Conservation (phyloP, 2,888 invertebrate species). For the Phortica magna region DNA sequence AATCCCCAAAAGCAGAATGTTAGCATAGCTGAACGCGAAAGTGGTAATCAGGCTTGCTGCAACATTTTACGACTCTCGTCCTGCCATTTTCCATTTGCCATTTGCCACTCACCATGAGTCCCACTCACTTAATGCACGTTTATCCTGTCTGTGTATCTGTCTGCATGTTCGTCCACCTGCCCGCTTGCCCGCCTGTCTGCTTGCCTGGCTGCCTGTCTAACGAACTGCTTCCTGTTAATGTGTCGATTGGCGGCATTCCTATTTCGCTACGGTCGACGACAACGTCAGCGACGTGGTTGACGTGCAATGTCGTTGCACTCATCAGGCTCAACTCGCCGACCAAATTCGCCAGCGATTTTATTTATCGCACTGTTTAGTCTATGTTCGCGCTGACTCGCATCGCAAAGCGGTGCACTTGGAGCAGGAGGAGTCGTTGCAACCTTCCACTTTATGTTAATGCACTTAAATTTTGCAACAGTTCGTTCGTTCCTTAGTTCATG, state of each 20-base stretch:
- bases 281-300: constrained; percentile 37
- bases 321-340: constrained; percentile 56
- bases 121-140: neutral
- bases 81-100: no score
- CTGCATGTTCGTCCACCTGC: constrained; percentile 30
- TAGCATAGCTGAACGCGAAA: constrained; percentile 26
- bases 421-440: constrained; percentile 23
- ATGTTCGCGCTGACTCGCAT: neutral
- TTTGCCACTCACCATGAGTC: neutral
- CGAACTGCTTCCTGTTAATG: constrained; percentile 65
- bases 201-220: constrained; percentile 52
- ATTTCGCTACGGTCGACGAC: constrained; percentile 41
- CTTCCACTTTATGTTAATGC: constrained; percentile 74
- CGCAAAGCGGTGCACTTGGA: no score
- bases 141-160: constrained; percentile 10
- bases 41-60: constrained; percentile 50
- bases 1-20: constrained; percentile 31
- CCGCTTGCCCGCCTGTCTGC: constrained; percentile 60
- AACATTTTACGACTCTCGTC: constrained; percentile 10
- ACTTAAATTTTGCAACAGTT: constrained; percentile 66
- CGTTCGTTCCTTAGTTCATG: constrained; percentile 37
- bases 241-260: constrained; percentile 46
- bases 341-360: constrained; percentile 57
- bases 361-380: constrained; percentile 61
- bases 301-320: constrained; percentile 76